A percentile compares a stretch with the other conserved stretches of the same genome.
These are phyloP conservation scores for Tenebrosternarchus preto DNA, from an alignment of 2,113 vertebrate species.

Conservation along the genomic window DNA sequence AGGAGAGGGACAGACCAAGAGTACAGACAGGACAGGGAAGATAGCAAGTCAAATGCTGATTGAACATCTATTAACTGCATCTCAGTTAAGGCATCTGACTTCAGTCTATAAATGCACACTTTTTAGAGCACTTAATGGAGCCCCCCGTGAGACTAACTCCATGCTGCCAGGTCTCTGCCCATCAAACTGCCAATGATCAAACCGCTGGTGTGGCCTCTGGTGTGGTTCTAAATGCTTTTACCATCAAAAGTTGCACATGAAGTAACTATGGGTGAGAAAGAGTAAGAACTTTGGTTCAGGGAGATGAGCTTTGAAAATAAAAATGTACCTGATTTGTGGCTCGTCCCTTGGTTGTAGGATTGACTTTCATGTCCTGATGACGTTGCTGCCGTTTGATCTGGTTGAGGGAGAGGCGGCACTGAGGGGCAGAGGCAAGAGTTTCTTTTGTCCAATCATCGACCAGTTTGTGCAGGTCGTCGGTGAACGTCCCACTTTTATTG, in stretches of 20 bases:
- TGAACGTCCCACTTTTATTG: conserved; percentile 86
- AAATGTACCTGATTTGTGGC: conserved; percentile 37
- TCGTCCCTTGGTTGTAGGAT: conserved; percentile 21
- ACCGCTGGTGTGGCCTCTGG: too few species aligned
- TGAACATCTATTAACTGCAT: background rate
- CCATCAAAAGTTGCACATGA: too few species aligned
- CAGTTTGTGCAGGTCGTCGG: conserved; percentile 90
- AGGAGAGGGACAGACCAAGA: background rate
- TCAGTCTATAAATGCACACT: too few species aligned
- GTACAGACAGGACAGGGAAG: background rate
- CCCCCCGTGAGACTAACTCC: too few species aligned
- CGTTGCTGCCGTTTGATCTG: conserved; percentile 60
- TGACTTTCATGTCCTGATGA: conserved; percentile 40
- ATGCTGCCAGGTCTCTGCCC: too few species aligned
- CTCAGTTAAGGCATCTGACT: too few species aligned
- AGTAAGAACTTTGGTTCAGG: background rate
- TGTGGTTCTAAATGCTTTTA: too few species aligned
- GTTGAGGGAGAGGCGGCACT: conserved; percentile 54
- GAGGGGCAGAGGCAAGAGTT: conserved; percentile 73
- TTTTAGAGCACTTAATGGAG: too few species aligned
- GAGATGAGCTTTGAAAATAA: background rate
- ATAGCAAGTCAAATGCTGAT: background rate
- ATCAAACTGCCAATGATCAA: too few species aligned
- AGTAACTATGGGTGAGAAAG: too few species aligned
- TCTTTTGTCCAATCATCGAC: conserved; percentile 96